phyloP scores from a whole-genome alignment of 2,797 vertebrate genomes.

The Botia kubotai region DNA sequence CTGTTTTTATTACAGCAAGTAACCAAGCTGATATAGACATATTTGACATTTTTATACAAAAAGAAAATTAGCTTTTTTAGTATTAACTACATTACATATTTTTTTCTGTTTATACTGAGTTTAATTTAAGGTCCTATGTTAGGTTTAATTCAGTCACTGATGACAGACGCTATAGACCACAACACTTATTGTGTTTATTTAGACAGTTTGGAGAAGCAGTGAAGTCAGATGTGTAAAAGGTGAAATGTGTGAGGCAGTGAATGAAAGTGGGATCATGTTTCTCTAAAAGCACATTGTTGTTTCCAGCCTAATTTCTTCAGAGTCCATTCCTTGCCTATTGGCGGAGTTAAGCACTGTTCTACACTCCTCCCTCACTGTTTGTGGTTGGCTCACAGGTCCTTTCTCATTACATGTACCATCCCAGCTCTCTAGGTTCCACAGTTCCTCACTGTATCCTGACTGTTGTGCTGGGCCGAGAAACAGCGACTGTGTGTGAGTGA shows the following conservation, averaged over 20 bases:
- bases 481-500: slow-evolving; percentile 72
- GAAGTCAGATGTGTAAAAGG: slow-evolving; percentile 44
- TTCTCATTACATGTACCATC: slow-evolving; percentile 62
- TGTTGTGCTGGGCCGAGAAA: slow-evolving; percentile 57
- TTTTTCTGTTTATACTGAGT: too few species aligned
- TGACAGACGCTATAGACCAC: slow-evolving; percentile 36
- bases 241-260: slow-evolving; percentile 55
- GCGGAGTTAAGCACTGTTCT: slow-evolving; percentile 61
- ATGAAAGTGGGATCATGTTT: slow-evolving; percentile 70
- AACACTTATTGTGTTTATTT: slow-evolving; percentile 58
- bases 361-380: slow-evolving; percentile 56
- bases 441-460: slow-evolving; percentile 64
- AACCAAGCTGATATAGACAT: too few species aligned
- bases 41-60: too few species aligned
- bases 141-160: slow-evolving; percentile 41
- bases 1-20: too few species aligned
- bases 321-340: slow-evolving; percentile 59
- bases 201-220: slow-evolving; percentile 51
- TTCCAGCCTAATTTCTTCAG: slow-evolving; percentile 63
- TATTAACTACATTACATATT: too few species aligned
- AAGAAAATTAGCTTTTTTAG: too few species aligned
- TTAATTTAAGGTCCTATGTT: slow-evolving; percentile 49
- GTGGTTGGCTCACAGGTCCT: slow-evolving; percentile 65
- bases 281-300: slow-evolving; percentile 69
- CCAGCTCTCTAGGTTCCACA: slow-evolving; percentile 68